These are phyloP conservation scores for Zeus faber DNA, from an alignment of 2,113 vertebrate genomes.

Conservation along the genomic window DNA sequence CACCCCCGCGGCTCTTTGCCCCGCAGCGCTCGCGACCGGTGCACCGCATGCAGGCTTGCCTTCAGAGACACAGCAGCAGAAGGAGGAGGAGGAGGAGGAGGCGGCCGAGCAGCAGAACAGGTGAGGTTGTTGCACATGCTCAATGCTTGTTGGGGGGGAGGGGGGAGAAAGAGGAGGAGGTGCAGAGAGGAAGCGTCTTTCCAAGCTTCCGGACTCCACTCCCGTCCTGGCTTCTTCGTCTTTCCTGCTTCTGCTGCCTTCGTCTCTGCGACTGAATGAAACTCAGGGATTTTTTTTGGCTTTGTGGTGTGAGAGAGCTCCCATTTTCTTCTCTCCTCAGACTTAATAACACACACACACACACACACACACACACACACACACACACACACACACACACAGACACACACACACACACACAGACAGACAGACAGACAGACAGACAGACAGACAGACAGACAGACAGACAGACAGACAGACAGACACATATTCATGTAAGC, in stretches of 20 bases:
- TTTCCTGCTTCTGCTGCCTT: background rate
- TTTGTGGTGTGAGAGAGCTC: too few species aligned
- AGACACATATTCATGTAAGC: slow-evolving; percentile 21
- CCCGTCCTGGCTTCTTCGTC: too few species aligned
- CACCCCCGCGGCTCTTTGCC: slow-evolving; percentile 45
- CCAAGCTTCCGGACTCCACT: slow-evolving; percentile 27
- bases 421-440: background rate
- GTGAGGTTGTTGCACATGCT: slow-evolving; percentile 80
- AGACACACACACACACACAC: background rate
- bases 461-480: slow-evolving; percentile 22
- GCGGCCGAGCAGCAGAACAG: slow-evolving; percentile 81
- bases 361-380: background rate
- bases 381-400: background rate
- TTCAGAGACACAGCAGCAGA: slow-evolving; percentile 78
- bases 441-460: background rate
- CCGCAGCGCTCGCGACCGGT: slow-evolving; percentile 53
- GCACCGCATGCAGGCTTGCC: slow-evolving; percentile 76
- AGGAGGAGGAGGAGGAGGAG: slow-evolving; percentile 72
- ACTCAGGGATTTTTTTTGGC: too few species aligned
- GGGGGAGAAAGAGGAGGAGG: too few species aligned
- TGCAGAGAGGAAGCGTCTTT: slow-evolving; percentile 18
- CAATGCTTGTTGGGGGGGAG: slow-evolving; percentile 33
- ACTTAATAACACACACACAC: background rate
- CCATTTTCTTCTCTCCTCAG: too few species aligned
- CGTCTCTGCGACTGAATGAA: background rate